Conservation (phyloP, 2,888 invertebrate genomes). For the Crepidodera aurea region DNA sequence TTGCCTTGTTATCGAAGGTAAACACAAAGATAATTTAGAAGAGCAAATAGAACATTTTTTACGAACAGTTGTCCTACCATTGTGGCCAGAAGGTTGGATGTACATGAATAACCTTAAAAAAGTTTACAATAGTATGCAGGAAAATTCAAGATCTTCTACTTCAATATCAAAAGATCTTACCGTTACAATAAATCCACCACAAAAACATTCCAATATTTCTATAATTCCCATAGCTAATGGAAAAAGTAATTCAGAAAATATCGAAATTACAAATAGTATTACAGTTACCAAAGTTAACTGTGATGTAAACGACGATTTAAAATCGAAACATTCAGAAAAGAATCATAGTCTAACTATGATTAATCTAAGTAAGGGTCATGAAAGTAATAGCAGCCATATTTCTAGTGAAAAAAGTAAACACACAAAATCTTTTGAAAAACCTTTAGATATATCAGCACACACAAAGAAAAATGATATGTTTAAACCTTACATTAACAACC, state of each 20-base stretch:
- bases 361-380: neutral
- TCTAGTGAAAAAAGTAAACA: neutral
- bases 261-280: conserved; percentile 20
- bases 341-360: neutral
- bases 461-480: conserved; percentile 21
- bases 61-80: conserved; percentile 61
- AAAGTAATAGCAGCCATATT: neutral
- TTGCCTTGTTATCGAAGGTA: conserved; percentile 56
- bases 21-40: conserved; percentile 62
- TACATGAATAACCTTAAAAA: conserved; percentile 56
- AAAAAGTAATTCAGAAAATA: conserved; percentile 13
- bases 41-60: conserved; percentile 62
- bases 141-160: conserved; percentile 12
- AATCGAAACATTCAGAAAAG: conserved; percentile 13
- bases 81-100: conserved; percentile 69
- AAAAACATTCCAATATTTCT: conserved; percentile 31
- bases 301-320: conserved; percentile 2
- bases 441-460: conserved; percentile 14
- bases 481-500: conserved; percentile 21
- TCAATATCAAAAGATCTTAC: neutral
- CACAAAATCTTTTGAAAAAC: conserved; percentile 7
- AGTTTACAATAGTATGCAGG: conserved; percentile 47
- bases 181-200: neutral
- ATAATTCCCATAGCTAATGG: conserved; percentile 29
- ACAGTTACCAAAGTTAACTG: conserved; percentile 30